Conservation (phyloP, 1,140 invertebrate genomes). For the Dendrolimus punctatus region DNA sequence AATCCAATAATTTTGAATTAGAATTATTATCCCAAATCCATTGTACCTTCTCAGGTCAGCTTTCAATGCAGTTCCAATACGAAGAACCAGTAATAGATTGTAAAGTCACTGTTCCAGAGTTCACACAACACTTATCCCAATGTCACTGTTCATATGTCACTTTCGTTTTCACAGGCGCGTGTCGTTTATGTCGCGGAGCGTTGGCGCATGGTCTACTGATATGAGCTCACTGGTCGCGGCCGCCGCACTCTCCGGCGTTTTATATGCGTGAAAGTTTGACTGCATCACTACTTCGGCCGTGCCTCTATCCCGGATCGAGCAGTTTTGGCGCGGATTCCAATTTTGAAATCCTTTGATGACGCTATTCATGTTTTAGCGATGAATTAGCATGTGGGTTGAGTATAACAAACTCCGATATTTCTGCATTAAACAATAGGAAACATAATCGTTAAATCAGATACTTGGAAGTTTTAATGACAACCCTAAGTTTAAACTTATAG, state of each 20-base stretch:
- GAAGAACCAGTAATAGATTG: conserved; percentile 62
- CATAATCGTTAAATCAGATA: no score
- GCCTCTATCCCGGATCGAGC: conserved; percentile 53
- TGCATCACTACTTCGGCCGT: conserved; percentile 29
- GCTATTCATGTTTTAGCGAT: conserved; percentile 35
- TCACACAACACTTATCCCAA: conserved; percentile 43
- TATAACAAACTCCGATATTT: no score
- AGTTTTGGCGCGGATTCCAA: conserved; percentile 33
- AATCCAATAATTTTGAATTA: no score
- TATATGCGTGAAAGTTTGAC: conserved; percentile 66
- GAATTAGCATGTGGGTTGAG: conserved; percentile 15
- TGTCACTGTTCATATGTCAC: conserved; percentile 53
- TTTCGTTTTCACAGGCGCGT: conserved; percentile 53
- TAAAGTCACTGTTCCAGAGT: conserved; percentile 59
- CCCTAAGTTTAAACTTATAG: no score
- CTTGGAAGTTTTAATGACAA: no score
- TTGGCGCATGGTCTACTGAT: conserved; percentile 31
- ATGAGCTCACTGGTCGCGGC: conserved; percentile 54
- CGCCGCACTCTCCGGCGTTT: conserved; percentile 38
- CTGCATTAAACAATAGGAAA: no score
- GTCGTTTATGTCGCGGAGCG: conserved; percentile 15
- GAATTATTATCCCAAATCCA: conserved; percentile 23
- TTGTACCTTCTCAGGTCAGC: conserved; percentile 57
- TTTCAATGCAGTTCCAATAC: conserved; percentile 28
- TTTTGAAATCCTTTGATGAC: conserved; percentile 56